Conservation (phyloP, 2,888 invertebrate genomes). For the Drosophila prostipennis region DNA sequence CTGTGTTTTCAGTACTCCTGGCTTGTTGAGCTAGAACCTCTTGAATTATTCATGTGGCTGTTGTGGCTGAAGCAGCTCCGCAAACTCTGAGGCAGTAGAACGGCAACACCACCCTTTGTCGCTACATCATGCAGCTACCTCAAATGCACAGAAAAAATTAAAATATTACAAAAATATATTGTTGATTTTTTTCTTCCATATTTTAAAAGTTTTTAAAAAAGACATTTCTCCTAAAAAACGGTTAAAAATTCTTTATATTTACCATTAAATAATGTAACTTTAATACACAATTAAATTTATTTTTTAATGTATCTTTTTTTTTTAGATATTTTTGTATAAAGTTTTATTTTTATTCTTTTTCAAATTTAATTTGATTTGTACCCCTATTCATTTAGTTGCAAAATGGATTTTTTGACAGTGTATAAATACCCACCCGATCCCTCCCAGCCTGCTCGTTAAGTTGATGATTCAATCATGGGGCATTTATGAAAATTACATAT, state of each 20-base stretch:
- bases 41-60: slow-evolving; percentile 54
- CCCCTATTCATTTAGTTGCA: too few species aligned
- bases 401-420: not conserved
- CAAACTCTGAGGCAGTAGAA: slow-evolving; percentile 26
- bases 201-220: too few species aligned
- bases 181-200: too few species aligned
- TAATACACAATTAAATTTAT: too few species aligned
- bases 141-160: slow-evolving; percentile 3
- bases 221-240: too few species aligned
- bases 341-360: too few species aligned
- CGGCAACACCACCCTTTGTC: slow-evolving; percentile 3
- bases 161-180: too few species aligned
- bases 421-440: slow-evolving; percentile 17
- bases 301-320: too few species aligned
- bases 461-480: slow-evolving; percentile 71
- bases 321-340: too few species aligned
- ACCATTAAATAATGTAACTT: too few species aligned
- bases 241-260: too few species aligned
- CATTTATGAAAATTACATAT: slow-evolving; percentile 52
- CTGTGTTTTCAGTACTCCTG: slow-evolving; percentile 23
- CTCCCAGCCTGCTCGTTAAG: slow-evolving; percentile 27
- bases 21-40: slow-evolving; percentile 37
- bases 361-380: too few species aligned
- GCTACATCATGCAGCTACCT: slow-evolving; percentile 22
- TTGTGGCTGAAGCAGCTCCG: slow-evolving; percentile 27